Base-by-base conservation (phyloP, 2,797 vertebrate species). In the Loris lydekkerianus region DNA sequence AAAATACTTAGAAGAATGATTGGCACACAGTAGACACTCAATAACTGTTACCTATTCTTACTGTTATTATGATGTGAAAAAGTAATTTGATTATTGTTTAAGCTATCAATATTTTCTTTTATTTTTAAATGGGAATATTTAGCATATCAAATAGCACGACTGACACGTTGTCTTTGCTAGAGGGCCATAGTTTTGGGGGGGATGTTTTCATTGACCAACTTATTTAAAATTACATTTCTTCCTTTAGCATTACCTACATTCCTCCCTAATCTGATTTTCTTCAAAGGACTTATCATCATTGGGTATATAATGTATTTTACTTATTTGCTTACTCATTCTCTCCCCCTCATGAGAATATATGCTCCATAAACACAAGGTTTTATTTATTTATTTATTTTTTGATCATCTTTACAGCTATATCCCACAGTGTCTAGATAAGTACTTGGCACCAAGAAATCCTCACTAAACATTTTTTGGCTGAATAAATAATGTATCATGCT, bases 51-150 rank as follows among this genome's bases (percentile, higher is more conserved):
- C 17, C 8, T 69, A 7, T 69, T 43, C 18, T 67, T 63, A n/a
- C 21, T 65, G 37, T 53, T 81, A 70, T 77, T 80, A 21, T 61
- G 56, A 34, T 3, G 2, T 87, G 20, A 84, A 73, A 93, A 56
- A 37, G 27, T 49, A 60, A 23, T 61, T 76, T 70, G 3, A 21
- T 72, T 67, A 31, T 73, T 61, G 13, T 40, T 63, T 53, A 76
- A 76, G 18, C 9, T 21, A 49, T 72, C 34, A 40, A n/a, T 11
- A 9, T 73, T 86, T 80, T 49, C n/a, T 34, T 11, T 65, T 53
- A 73, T 75, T 83, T 91, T 89, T 31, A 86, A 83, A 31, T 58
- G 53, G 40, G 63, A 86, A 75, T 21, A 43, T 7, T 83, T 89
- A 73, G 29, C 34, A 87, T 73, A 72, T 43, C 67, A 67, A 76